These are phyloP conservation scores for Sebastolobus altivelis DNA, from an alignment of 2,797 vertebrate genomes.

Conservation along the genomic window DNA sequence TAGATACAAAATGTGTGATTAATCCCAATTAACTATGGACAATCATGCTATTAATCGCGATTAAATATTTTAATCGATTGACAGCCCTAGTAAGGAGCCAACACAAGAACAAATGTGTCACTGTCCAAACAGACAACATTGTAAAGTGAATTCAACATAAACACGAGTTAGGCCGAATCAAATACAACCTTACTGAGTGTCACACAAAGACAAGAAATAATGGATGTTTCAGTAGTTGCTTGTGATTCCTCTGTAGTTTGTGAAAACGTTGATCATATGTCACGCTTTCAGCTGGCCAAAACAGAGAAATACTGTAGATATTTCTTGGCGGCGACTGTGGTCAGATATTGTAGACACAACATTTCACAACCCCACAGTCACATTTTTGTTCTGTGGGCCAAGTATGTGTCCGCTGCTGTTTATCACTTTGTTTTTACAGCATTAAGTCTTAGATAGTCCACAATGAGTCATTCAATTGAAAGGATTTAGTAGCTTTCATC, in stretches of 20 bases:
- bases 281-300: neutral
- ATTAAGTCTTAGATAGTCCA: slow-evolving; percentile 6
- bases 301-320: slow-evolving; percentile 18
- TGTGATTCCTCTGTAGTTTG: slow-evolving; percentile 7
- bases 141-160: slow-evolving; percentile 17
- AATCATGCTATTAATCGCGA: no score
- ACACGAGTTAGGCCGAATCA: neutral
- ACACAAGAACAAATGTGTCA: neutral
- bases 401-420: slow-evolving; percentile 41
- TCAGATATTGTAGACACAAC: slow-evolving; percentile 30
- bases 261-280: slow-evolving; percentile 5
- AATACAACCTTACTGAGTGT: neutral
- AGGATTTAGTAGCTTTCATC: neutral
- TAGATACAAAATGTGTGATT: no score
- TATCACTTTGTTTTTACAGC: slow-evolving; percentile 36
- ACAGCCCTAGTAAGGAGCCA: neutral
- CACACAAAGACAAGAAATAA: slow-evolving; percentile 25
- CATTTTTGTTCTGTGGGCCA: slow-evolving; percentile 26
- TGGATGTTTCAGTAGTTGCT: slow-evolving; percentile 1
- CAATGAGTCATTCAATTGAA: neutral
- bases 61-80: no score
- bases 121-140: slow-evolving; percentile 3
- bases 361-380: slow-evolving; percentile 28
- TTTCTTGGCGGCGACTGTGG: slow-evolving; percentile 23
- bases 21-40: no score